Evolutionary conservation across 2,797 vertebrate species (phyloP).

Genomic region (Hippocampus kuda): DNA sequence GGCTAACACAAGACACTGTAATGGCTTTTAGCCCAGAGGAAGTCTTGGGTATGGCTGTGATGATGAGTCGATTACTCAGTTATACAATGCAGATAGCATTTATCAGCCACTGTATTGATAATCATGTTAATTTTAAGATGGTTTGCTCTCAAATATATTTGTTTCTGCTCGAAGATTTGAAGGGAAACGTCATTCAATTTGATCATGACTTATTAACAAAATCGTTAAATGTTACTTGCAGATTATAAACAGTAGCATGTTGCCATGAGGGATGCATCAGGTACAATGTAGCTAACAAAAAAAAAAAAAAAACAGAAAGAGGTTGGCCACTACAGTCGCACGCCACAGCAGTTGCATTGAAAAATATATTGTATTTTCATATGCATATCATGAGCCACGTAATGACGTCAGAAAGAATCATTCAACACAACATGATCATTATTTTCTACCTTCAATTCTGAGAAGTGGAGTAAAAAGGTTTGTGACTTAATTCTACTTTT

Average conservation of each 20-base stretch:
- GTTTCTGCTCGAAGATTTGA: not conserved
- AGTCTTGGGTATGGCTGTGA: constrained; percentile 4
- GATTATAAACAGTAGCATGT: not conserved
- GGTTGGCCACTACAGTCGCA: not conserved
- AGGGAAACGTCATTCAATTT: not conserved
- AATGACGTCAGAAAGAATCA: not conserved
- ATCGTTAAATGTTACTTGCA: not conserved
- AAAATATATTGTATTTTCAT: not conserved
- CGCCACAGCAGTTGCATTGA: not conserved
- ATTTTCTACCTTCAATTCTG: not conserved
- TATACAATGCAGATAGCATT: constrained; percentile 1
- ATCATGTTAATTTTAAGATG: constrained; percentile 1
- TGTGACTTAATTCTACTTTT: not conserved
- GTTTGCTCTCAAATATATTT: not conserved
- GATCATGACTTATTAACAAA: not conserved
- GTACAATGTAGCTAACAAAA: not conserved
- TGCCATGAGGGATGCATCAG: not conserved
- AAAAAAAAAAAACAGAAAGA: not conserved
- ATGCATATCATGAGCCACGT: not conserved
- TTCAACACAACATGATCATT: not conserved
- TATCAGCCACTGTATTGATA: not conserved
- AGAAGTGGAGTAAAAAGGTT: not conserved
- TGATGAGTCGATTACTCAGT: constrained; percentile 3
- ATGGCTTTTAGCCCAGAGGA: constrained; percentile 19
- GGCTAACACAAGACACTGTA: constrained; percentile 6